Evolutionary conservation across 2,888 invertebrate genomes (phyloP), one percentile per base, ranked within the genome.

Genomic region (Phytoseiulus persimilis): DNA sequence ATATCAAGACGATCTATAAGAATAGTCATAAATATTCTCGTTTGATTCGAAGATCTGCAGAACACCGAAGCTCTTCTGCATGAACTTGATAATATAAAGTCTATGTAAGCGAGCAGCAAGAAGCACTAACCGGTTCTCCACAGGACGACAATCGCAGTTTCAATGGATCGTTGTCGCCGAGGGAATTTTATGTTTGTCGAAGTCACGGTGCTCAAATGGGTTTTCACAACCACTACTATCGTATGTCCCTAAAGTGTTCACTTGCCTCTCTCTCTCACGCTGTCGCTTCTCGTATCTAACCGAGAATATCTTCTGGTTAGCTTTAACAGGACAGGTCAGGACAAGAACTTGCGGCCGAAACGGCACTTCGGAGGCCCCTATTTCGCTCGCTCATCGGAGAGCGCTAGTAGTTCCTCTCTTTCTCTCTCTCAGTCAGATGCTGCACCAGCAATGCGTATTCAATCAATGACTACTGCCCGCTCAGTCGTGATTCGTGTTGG

Each of bases 121-220:
- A 65, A 65, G 65, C 65, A 65, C 65, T 65, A 65, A 65, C 65
- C 65, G 65, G 65, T 65, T 65, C 65, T 65, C 65, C 65, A 65
- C 65, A 18, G 28, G 65, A 23, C 65, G 65, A 23, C 65, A 18
- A 39, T 6, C 14, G 28, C 65, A 65, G 18, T 65, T 65, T 65
- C 14, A 65, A 65, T 11, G 65, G 65, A 65, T 1, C 65, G 65
- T 28, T 28, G 65, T 23, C 65, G 65, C 65, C 65, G 65, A 65
- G 65, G 65, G 65, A 65, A 65, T 65, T 3, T 65, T 65, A 65
- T 65, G 45, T 87, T 87, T 87, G 87, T 87, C 87, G 33, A 87
- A 87, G 11, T 39, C 32, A 32, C 87, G 87, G 87, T 87, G 87
- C 87, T 87, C 87, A 45, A 39, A 33, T 33, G 5, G 45, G 32